Percentiles rank a stretch among this genome's conserved stretches.
phyloP scores from a whole-genome alignment of 2,797 vertebrate species.

The Rhinophrynus dorsalis region DNA sequence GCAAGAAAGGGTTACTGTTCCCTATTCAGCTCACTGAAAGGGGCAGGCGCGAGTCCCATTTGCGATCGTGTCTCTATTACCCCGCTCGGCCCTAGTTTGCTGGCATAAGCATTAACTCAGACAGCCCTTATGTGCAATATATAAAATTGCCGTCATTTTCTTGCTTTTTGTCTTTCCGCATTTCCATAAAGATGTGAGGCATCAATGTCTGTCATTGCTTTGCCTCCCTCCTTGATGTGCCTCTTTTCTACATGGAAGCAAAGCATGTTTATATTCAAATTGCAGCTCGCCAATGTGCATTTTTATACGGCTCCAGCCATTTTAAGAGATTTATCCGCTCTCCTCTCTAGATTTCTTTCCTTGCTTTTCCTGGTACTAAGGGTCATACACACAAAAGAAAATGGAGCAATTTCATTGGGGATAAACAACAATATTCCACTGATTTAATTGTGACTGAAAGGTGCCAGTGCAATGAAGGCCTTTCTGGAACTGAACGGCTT shows the following conservation, averaged over 20 bases:
- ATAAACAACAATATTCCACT: too few species aligned
- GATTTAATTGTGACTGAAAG: too few species aligned
- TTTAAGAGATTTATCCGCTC: slow-evolving; percentile 15
- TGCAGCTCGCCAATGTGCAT: slow-evolving; percentile 27
- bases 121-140: slow-evolving; percentile 43
- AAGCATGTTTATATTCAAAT: slow-evolving; percentile 44
- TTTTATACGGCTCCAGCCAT: slow-evolving; percentile 27
- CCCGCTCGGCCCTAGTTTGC: background rate
- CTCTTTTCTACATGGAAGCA: slow-evolving; percentile 35
- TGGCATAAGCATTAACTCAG: slow-evolving; percentile 43
- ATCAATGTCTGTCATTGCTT: slow-evolving; percentile 26
- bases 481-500: too few species aligned
- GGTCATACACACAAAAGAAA: too few species aligned
- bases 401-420: too few species aligned
- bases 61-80: slow-evolving; percentile 34
- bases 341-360: background rate
- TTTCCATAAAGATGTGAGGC: slow-evolving; percentile 35
- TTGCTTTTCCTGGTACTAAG: background rate
- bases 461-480: too few species aligned
- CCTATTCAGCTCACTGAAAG: background rate
- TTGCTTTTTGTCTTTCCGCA: slow-evolving; percentile 24
- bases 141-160: slow-evolving; percentile 44
- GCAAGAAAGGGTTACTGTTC: slow-evolving; percentile 16
- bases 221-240: slow-evolving; percentile 29
- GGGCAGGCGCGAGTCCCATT: slow-evolving; percentile 9